Conservation (phyloP, 2,113 vertebrate species). For the Cavia porcellus region DNA sequence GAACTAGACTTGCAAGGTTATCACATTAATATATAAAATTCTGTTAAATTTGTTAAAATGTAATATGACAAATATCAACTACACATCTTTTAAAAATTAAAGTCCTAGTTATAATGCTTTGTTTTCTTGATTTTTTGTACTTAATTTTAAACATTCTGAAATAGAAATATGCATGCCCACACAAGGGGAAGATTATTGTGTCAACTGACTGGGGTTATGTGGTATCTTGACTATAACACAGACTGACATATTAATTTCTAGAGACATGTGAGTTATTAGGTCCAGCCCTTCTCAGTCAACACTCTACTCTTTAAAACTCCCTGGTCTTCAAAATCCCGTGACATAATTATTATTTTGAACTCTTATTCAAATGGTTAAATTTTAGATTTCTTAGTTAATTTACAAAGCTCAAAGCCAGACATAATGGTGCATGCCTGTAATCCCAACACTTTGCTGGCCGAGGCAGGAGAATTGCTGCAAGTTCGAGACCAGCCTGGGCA, state of each 20-base stretch:
- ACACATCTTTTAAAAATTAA: constrained; percentile 21
- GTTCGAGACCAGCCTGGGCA: too few species aligned
- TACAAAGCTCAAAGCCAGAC: neutral
- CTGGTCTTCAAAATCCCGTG: neutral
- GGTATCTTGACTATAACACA: neutral
- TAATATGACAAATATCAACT: neutral
- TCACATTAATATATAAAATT: neutral
- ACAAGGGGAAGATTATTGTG: neutral
- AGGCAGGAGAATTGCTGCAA: too few species aligned
- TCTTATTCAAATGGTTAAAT: neutral
- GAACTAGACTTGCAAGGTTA: neutral
- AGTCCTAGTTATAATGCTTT: neutral
- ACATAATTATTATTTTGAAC: neutral
- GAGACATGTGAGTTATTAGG: neutral
- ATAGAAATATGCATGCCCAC: neutral
- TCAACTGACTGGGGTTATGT: neutral
- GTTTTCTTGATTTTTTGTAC: neutral
- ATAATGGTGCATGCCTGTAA: too few species aligned
- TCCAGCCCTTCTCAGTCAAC: neutral
- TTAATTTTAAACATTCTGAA: neutral
- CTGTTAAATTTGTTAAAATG: neutral
- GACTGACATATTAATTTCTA: neutral
- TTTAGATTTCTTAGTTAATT: neutral
- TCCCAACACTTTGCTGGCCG: too few species aligned
- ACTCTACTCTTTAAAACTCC: neutral